A percentile compares a stretch with the other conserved stretches of the same genome.
Conservation (phyloP, 2,113 vertebrate species). For the Mormyrus iriodes region DNA sequence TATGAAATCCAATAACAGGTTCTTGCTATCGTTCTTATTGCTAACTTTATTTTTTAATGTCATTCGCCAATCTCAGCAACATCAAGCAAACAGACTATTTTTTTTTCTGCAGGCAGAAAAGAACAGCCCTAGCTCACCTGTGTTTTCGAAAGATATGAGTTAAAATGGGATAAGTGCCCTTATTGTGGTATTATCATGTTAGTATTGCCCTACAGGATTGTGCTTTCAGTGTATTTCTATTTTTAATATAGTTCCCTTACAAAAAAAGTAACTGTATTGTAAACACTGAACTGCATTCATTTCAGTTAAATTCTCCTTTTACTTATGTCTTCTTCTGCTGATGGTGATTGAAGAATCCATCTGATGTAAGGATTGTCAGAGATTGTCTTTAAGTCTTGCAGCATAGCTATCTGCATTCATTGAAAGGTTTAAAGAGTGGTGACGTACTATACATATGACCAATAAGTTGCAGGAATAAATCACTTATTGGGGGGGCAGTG, state of each 20-base stretch:
- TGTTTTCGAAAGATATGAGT: neutral
- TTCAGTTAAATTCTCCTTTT: neutral
- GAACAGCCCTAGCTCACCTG: neutral
- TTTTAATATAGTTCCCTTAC: neutral
- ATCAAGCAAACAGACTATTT: neutral
- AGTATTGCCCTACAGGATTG: neutral
- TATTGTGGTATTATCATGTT: neutral
- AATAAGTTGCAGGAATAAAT: neutral
- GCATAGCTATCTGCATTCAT: neutral
- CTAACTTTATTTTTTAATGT: neutral
- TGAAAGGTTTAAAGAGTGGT: neutral
- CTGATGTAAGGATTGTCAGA: neutral
- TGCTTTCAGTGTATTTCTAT: neutral
- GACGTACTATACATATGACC: neutral
- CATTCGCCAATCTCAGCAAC: neutral
- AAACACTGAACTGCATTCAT: too few relatives aligned
- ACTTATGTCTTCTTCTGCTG: neutral
- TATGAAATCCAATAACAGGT: slow-evolving; percentile 3
- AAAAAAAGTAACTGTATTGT: neutral
- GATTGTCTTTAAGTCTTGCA: neutral
- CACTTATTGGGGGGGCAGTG: neutral
- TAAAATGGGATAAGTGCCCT: neutral
- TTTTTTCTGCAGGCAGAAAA: neutral
- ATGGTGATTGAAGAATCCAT: neutral
- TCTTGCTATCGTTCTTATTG: slow-evolving; percentile 4